phyloP scores from a whole-genome alignment of 2,797 vertebrate species.

The Myotis findleyi region DNA sequence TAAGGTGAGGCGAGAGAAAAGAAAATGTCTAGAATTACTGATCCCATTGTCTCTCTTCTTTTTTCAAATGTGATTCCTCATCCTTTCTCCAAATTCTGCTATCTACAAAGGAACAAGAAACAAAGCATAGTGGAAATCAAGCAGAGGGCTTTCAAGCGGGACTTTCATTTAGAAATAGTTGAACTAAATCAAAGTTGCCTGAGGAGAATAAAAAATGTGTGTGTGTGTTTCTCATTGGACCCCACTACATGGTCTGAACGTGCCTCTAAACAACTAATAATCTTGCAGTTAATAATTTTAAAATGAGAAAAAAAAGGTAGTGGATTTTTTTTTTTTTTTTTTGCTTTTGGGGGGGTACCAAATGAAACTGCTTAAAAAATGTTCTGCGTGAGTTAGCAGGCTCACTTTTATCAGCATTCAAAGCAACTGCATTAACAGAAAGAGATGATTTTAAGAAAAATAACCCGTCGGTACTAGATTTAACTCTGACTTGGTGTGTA shows the following conservation, averaged over 20 bases:
- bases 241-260: neutral
- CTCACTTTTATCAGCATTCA: neutral
- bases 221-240: neutral
- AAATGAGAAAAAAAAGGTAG: neutral
- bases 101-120: neutral
- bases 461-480: neutral
- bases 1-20: neutral
- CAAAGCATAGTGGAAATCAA: neutral
- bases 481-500: neutral
- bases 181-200: conserved; percentile 31
- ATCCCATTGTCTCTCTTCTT: neutral
- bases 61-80: neutral
- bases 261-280: neutral
- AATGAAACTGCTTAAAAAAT: neutral
- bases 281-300: conserved; percentile 32
- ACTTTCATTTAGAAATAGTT: conserved; percentile 41
- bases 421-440: neutral
- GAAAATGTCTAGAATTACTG: neutral
- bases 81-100: neutral
- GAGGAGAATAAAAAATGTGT: conserved; percentile 6
- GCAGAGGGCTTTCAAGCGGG: neutral
- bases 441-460: neutral
- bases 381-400: neutral
- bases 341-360: neutral
- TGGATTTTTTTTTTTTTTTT: neutral